Conservation (phyloP, 2,113 vertebrate genomes). For the Crotalus helleri region DNA sequence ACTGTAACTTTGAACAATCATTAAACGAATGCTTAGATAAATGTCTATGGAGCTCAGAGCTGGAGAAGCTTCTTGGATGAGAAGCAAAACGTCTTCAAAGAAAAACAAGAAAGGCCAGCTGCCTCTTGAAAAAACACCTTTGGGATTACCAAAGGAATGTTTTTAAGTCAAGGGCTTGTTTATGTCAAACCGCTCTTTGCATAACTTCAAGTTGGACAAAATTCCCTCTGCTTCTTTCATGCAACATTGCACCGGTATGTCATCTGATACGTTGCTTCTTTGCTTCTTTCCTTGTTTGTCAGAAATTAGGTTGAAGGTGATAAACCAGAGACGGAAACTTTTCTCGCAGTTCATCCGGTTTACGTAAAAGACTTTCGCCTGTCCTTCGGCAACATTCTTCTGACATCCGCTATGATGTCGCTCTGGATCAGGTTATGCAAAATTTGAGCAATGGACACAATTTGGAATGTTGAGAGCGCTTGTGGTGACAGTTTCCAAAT, state of each 20-base stretch:
- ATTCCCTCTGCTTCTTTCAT: neutral
- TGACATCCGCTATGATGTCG: neutral
- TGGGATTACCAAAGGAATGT: neutral
- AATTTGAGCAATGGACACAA: neutral
- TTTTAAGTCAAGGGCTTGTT: neutral
- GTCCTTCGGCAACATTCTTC: neutral
- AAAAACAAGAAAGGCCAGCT: too few relatives aligned
- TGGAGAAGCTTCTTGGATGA: too few relatives aligned
- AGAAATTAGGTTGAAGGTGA: neutral
- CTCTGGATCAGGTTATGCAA: neutral
- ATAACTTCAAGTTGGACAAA: neutral
- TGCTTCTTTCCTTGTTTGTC: neutral
- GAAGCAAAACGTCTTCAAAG: too few relatives aligned
- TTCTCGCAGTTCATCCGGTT: neutral
- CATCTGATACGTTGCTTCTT: neutral
- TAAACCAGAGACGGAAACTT: neutral
- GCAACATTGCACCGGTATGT: neutral
- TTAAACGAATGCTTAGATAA: neutral
- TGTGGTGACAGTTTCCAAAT: neutral
- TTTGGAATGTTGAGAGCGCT: neutral
- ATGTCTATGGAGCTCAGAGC: too few relatives aligned
- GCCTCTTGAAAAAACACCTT: too few relatives aligned
- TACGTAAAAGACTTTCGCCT: neutral
- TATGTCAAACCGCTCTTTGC: neutral
- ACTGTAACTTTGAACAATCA: neutral